Evolutionary conservation across 2,888 invertebrate species (phyloP), one percentile per base, ranked within the genome.

Genomic region (Brachylomia viminalis): DNA sequence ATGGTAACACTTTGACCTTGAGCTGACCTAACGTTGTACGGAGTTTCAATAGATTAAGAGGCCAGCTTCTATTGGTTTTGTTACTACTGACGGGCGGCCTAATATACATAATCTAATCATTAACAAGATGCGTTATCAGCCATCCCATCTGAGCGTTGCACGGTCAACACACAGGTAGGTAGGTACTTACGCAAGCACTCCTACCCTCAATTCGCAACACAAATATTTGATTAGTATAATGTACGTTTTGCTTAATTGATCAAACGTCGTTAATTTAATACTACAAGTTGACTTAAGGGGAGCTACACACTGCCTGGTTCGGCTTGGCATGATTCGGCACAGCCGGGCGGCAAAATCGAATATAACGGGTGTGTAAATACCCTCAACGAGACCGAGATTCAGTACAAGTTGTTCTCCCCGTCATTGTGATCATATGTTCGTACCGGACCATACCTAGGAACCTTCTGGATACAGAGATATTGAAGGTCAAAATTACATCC

Each of bases 171-270:
- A 30, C 13, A 23, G 45, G 23, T 33, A 23, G 45, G 13, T 33
- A 23, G 45, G 23, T 33, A 23, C 27, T 7, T 33, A 61, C 15
- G 30, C 49, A 66, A 66, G 52, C 33, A 33, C 10, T 30, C 2
- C 15, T 23, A 66, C 66, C 66, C 52, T 17, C 30, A 66, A 66
- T 30, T 49, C 10, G 11, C 30, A 66, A 66, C 23, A 52, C 30
- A 52, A 66, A 78, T 67, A 72, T 79, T 79, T 72, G 72, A 52
- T 68, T 77, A 68, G 79, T 79, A 78, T 79, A 79, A 72, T 68
- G 70, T 64, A 58, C 62, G 73, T 72, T 66, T 71, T 79, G 79
- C 70, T 71, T 79, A 74, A 80, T 73, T 74, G 80, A 79, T 80
- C 79, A 68, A 71, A 74, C 70, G 47, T 17, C 27, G 38, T 65